A percentile compares a stretch with the other conserved stretches of the same genome.
phyloP scores from a whole-genome alignment of 2,888 invertebrate species.

The Troglohyphantes excavatus region DNA sequence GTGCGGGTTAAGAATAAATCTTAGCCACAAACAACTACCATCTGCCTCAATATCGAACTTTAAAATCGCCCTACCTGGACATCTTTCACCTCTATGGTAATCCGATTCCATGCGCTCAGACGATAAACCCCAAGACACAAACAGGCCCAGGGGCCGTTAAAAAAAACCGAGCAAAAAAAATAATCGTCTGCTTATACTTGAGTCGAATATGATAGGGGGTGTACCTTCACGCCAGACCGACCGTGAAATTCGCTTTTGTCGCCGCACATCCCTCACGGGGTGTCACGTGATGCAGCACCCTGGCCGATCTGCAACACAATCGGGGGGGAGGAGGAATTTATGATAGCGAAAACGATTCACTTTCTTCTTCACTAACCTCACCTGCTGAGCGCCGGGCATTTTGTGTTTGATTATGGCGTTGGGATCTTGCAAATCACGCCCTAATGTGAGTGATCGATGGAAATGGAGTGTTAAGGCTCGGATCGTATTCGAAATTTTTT shows the following conservation, averaged over 20 bases:
- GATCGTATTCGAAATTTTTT: background rate
- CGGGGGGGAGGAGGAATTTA: background rate
- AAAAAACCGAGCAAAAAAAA: background rate
- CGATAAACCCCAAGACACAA: constrained; percentile 15
- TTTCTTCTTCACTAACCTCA: constrained; percentile 7
- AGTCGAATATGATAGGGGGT: constrained; percentile 19
- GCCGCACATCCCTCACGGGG: constrained; percentile 6
- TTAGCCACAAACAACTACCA: background rate
- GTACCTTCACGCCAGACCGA: constrained; percentile 11
- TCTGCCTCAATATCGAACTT: background rate
- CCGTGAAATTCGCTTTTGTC: constrained; percentile 71
- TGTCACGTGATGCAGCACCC: background rate
- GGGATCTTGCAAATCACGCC: background rate
- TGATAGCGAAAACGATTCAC: constrained; percentile 11
- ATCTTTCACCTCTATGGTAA: background rate
- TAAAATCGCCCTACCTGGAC: background rate
- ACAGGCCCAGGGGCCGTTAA: background rate
- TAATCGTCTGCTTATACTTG: background rate
- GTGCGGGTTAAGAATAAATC: background rate
- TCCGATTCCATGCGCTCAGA: background rate
- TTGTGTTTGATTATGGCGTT: background rate
- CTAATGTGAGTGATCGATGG: background rate
- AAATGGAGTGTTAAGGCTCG: background rate
- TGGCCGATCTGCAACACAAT: background rate
- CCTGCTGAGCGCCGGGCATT: constrained; percentile 2